Evolutionary conservation across 2,888 invertebrate species (phyloP).

Genomic region (Melinopterus prodromus): DNA sequence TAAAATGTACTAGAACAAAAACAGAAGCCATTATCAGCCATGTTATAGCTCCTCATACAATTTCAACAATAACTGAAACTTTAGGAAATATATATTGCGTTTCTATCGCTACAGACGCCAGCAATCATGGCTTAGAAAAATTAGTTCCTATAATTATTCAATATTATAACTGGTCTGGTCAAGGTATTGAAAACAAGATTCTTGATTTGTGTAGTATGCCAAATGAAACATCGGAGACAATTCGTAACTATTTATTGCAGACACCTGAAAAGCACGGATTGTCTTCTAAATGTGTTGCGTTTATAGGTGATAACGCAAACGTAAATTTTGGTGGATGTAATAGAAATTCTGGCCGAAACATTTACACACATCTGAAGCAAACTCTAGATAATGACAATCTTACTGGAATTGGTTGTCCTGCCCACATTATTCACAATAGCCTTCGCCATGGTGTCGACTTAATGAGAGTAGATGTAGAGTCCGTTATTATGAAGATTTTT

Average conservation of each 20-base stretch:
- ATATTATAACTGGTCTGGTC: neutral
- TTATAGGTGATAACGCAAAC: slow-evolving; percentile 15
- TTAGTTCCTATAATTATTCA: too few relatives aligned
- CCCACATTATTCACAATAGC: too few relatives aligned
- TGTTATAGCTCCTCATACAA: neutral
- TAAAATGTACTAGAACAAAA: slow-evolving; percentile 12
- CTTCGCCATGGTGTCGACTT: too few relatives aligned
- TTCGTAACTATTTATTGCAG: neutral
- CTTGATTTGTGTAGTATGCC: neutral
- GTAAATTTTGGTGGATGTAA: slow-evolving; percentile 8
- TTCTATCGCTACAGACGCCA: slow-evolving; percentile 10
- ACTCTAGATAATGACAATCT: too few relatives aligned
- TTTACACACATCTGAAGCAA: too few relatives aligned
- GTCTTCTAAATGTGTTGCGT: too few relatives aligned
- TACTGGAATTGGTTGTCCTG: too few relatives aligned
- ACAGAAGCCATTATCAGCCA: slow-evolving; percentile 13
- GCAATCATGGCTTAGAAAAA: slow-evolving; percentile 1
- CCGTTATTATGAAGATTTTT: too few relatives aligned
- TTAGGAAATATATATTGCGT: neutral
- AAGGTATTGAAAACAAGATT: slow-evolving; percentile 9
- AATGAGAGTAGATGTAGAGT: too few relatives aligned
- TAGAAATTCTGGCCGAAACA: neutral
- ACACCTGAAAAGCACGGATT: neutral
- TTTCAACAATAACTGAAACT: slow-evolving; percentile 6
- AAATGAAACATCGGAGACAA: neutral